These are phyloP conservation scores for Ancistrus triradiatus DNA, from an alignment of 2,113 vertebrate species.

Conservation along the genomic window DNA sequence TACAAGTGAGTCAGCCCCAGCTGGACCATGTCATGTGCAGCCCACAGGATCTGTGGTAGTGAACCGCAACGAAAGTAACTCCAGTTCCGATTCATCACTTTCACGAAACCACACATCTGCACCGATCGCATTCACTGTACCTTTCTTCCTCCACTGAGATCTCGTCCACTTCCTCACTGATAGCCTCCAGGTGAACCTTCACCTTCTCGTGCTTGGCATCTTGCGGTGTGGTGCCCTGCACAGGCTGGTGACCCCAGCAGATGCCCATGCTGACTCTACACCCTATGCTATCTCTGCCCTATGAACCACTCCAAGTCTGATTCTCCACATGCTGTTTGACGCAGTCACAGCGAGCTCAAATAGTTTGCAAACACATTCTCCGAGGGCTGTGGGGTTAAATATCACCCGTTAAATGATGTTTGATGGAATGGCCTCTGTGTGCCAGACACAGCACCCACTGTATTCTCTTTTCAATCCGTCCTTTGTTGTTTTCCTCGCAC, in stretches of 20 bases:
- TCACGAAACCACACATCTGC: not conserved
- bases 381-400: conserved; percentile 50
- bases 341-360: conserved; percentile 45
- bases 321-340: conserved; percentile 52
- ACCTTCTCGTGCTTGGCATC: conserved; percentile 9
- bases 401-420: conserved; percentile 44
- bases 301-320: conserved; percentile 25
- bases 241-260: conserved; percentile 60
- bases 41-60: not conserved
- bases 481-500: conserved; percentile 69
- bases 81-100: not conserved
- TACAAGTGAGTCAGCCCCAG: not conserved
- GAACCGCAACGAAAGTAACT: not conserved
- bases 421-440: conserved; percentile 60
- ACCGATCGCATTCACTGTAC: conserved; percentile 43
- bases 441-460: conserved; percentile 63
- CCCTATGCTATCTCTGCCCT: conserved; percentile 39
- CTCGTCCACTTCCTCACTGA: conserved; percentile 50
- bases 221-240: conserved; percentile 38
- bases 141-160: conserved; percentile 47
- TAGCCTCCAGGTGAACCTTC: conserved; percentile 45
- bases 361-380: conserved; percentile 43
- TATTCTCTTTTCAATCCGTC: conserved; percentile 58
- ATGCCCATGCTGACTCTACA: conserved; percentile 56
- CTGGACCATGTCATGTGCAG: too few relatives aligned